Evolutionary conservation across 2,888 invertebrate genomes (phyloP).

Genomic region (Minunthozetes semirufus): DNA sequence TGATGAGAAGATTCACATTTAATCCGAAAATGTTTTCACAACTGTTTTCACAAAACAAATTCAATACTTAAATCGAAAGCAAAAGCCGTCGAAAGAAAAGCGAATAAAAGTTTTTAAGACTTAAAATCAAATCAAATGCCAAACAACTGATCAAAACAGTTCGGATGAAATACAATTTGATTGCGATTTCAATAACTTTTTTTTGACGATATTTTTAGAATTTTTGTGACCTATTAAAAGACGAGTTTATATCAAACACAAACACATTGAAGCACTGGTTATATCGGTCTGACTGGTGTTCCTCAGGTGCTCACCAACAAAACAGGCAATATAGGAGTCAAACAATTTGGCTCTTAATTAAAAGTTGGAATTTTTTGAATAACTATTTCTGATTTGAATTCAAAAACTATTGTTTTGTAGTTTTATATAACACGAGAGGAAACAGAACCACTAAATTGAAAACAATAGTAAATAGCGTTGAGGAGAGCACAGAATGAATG

Average conservation of each 20-base stretch:
- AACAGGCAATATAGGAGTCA: not conserved
- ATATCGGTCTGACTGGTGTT: not conserved
- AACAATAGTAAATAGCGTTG: not conserved
- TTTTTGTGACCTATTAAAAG: conserved; percentile 21
- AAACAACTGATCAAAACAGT: not conserved
- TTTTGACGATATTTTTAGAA: not conserved
- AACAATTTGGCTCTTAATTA: not conserved
- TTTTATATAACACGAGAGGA: not conserved
- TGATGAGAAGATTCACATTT: too few relatives aligned
- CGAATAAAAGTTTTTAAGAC: not conserved
- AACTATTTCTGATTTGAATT: not conserved
- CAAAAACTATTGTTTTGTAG: not conserved
- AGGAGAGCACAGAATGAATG: too few relatives aligned
- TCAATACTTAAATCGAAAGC: not conserved
- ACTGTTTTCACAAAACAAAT: not conserved
- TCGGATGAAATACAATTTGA: conserved; percentile 3
- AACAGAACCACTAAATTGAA: conserved; percentile 3
- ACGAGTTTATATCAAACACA: not conserved
- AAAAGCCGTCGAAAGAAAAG: not conserved
- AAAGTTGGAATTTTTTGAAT: not conserved
- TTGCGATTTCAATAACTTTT: conserved; percentile 9
- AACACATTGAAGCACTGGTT: not conserved
- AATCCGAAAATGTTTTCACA: not conserved
- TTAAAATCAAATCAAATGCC: not conserved
- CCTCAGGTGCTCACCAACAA: conserved; percentile 1